Base-by-base conservation (phyloP, 2,797 vertebrate species). In the Cynopterus sphinx region DNA sequence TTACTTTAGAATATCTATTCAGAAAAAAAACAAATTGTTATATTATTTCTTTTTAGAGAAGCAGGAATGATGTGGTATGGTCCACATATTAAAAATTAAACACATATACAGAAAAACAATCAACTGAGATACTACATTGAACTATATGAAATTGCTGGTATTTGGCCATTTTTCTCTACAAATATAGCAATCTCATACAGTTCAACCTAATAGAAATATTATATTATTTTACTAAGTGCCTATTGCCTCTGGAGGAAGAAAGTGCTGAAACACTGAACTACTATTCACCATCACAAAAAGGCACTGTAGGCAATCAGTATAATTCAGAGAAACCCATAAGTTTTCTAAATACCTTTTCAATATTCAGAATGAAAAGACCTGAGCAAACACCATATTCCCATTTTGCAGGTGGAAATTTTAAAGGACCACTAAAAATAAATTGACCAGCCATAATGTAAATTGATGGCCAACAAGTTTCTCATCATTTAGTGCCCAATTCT, bases 271-370 rank as follows among this genome's bases (percentile, higher is more conserved):
- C 1, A 71, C 0, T 67, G 59, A 95, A 77, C 67, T 28, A 90
- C 49, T 57, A 46, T 77, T 87, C 97, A 28, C 55, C 24, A 51
- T 90, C 53, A 75, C 24, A 92, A 79, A 86, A 93, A 92, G 26
- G 0, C 33, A 81, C 49, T 21, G 5, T 6, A 81, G 43, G 49
- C 12, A 67, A 90, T 15, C 28, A 57, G 49, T n/a, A 26, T 36
- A 13, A 63, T 22, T 78, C n/a, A 49, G 17, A 41, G 46, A 19
- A 87, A 43, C 31, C 2, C 17, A 33, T 49, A 43, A 24, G 15
- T 75, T 96, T 83, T 86, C 26, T 16, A 73, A 89, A 59, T 6
- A 65, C 24, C n/a, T 91, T 87, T 84, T 91, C n/a, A 57, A 53
- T 33, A 57, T 59, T 70, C 31, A 91, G 22, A 75, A 67, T 63